Evolutionary conservation across 2,113 vertebrate genomes (phyloP).

Genomic region (Oreochromis aureus): DNA sequence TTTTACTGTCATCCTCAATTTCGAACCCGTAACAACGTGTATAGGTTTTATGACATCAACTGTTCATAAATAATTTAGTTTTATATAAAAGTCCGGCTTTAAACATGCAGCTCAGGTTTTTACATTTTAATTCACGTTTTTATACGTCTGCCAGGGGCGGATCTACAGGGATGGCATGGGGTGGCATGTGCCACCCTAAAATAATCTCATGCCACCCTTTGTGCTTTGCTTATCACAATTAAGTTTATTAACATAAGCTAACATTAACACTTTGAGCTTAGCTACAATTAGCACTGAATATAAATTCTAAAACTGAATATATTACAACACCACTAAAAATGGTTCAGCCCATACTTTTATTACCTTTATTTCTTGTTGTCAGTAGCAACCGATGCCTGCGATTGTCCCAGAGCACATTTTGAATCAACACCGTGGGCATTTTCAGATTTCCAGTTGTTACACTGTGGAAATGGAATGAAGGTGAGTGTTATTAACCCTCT

Average conservation of each 20-base stretch:
- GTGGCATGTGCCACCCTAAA: neutral
- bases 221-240: neutral
- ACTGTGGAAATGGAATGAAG: neutral
- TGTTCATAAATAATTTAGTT: neutral
- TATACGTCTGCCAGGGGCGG: neutral
- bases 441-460: neutral
- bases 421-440: neutral
- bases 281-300: neutral
- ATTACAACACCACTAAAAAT: neutral
- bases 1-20: too few relatives aligned
- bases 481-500: neutral
- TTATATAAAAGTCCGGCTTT: neutral
- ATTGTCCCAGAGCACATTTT: neutral
- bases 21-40: too few relatives aligned
- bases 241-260: neutral
- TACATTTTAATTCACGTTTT: neutral
- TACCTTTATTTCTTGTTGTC: neutral
- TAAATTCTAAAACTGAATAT: neutral
- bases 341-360: neutral
- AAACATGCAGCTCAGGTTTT: neutral
- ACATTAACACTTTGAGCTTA: neutral
- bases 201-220: neutral
- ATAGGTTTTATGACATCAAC: neutral
- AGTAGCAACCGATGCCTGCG: neutral
- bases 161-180: neutral